Evolutionary conservation across 1,140 invertebrate genomes (phyloP).

Genomic region (Wasmannia auropunctata): DNA sequence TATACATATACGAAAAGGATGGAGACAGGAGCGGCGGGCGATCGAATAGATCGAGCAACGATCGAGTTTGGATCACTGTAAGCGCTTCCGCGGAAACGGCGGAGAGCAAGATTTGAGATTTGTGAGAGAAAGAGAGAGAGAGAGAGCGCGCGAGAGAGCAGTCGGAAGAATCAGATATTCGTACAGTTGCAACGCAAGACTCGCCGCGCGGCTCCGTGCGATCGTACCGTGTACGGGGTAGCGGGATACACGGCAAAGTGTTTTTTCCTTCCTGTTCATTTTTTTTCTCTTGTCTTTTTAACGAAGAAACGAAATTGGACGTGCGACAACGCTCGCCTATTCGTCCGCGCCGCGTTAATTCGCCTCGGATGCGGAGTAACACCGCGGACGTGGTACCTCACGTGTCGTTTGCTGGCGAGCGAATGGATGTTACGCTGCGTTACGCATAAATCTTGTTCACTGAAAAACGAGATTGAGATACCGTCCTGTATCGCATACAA

Average conservation of each 20-base stretch:
- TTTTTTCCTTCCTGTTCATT: no score
- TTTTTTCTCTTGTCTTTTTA: not conserved
- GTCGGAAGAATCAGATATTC: not conserved
- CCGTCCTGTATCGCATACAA: not conserved
- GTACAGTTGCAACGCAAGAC: not conserved
- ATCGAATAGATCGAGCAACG: conserved; percentile 54
- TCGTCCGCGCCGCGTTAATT: not conserved
- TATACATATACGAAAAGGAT: conserved; percentile 53
- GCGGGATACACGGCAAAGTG: no score
- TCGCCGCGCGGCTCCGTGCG: not conserved
- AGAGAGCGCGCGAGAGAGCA: not conserved
- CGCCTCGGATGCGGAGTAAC: not conserved
- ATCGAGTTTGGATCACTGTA: not conserved
- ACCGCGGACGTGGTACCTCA: not conserved
- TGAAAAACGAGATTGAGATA: not conserved
- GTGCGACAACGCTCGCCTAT: not conserved
- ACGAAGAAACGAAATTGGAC: not conserved
- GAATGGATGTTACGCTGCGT: not conserved
- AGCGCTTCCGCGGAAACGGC: not conserved
- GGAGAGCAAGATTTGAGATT: not conserved
- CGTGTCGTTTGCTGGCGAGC: not conserved
- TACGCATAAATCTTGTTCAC: not conserved
- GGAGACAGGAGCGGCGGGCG: conserved; percentile 28
- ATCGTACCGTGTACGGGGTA: not conserved
- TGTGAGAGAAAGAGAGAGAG: not conserved